Percentiles rank a stretch among this genome's conserved stretches.
Conservation (phyloP, 2,888 invertebrate genomes). For the Iphiclides podalirius region DNA sequence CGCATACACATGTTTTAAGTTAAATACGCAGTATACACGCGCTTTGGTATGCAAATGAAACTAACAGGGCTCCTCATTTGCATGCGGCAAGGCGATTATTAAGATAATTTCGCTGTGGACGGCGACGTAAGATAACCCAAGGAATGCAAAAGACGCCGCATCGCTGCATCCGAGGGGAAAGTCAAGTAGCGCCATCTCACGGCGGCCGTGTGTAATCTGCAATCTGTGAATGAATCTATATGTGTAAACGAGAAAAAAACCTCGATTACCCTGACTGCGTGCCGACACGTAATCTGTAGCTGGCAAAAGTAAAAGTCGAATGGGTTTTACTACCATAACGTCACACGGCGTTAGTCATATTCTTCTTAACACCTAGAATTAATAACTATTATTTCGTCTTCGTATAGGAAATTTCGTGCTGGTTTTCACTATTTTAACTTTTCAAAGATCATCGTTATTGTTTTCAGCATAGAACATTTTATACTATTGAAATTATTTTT, state of each 20-base stretch:
- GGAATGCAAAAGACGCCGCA: conserved; percentile 22
- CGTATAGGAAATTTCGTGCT: too few species aligned
- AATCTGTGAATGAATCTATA: conserved; percentile 25
- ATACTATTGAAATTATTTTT: too few species aligned
- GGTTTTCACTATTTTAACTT: too few species aligned
- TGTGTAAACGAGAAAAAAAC: conserved; percentile 24
- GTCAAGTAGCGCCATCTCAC: conserved; percentile 29
- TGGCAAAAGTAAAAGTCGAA: conserved; percentile 10
- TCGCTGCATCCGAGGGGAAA: conserved; percentile 31
- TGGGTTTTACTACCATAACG: neutral
- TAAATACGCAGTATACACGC: too few species aligned
- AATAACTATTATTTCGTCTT: neutral
- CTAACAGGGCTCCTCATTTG: conserved; percentile 10
- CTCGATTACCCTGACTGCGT: neutral
- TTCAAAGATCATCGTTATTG: too few species aligned
- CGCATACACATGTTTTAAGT: too few species aligned
- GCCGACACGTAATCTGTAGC: conserved; percentile 2
- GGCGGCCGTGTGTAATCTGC: conserved; percentile 27
- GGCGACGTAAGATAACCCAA: conserved; percentile 6
- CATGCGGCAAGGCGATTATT: neutral
- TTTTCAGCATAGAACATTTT: too few species aligned
- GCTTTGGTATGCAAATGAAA: conserved; percentile 30
- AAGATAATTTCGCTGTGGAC: conserved; percentile 1
- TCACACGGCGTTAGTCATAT: neutral
- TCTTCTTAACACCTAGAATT: neutral